phyloP scores from a whole-genome alignment of 2,888 invertebrate genomes.

The Prostheceraeus crozeri region DNA sequence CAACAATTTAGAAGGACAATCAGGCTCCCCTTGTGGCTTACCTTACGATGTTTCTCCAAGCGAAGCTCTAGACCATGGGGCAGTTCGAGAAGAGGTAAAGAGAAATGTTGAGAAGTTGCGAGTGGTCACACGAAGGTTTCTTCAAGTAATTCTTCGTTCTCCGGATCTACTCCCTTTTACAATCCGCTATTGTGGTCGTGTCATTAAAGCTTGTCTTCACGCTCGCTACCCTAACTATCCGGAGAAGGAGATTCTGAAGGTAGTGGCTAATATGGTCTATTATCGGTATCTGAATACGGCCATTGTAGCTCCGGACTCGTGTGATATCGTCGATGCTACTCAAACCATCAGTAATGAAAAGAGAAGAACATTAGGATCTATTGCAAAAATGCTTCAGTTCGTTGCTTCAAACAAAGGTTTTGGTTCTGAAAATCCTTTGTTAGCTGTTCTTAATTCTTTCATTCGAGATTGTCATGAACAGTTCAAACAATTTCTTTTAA shows the following conservation, averaged over 20 bases:
- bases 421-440: slow-evolving; percentile 68
- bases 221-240: slow-evolving; percentile 66
- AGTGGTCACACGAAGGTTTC: slow-evolving; percentile 63
- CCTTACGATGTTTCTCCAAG: slow-evolving; percentile 66
- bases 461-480: slow-evolving; percentile 70
- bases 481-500: slow-evolving; percentile 66
- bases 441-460: slow-evolving; percentile 68
- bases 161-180: slow-evolving; percentile 67
- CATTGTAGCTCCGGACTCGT: slow-evolving; percentile 71
- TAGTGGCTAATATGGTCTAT: slow-evolving; percentile 70
- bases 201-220: slow-evolving; percentile 63
- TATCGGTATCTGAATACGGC: slow-evolving; percentile 71
- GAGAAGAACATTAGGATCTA: slow-evolving; percentile 67
- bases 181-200: slow-evolving; percentile 68
- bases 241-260: slow-evolving; percentile 68
- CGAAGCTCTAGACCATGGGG: slow-evolving; percentile 65
- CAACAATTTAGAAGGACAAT: slow-evolving; percentile 67
- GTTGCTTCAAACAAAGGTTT: slow-evolving; percentile 74
- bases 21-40: slow-evolving; percentile 67
- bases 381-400: slow-evolving; percentile 72
- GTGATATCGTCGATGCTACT: slow-evolving; percentile 66
- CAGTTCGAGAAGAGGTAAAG: slow-evolving; percentile 63
- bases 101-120: slow-evolving; percentile 63
- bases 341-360: slow-evolving; percentile 62
- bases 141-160: slow-evolving; percentile 64